Conservation (phyloP, 30 jellyfish, hydroid and myxozoan species). For the Aurelia sp. region DNA sequence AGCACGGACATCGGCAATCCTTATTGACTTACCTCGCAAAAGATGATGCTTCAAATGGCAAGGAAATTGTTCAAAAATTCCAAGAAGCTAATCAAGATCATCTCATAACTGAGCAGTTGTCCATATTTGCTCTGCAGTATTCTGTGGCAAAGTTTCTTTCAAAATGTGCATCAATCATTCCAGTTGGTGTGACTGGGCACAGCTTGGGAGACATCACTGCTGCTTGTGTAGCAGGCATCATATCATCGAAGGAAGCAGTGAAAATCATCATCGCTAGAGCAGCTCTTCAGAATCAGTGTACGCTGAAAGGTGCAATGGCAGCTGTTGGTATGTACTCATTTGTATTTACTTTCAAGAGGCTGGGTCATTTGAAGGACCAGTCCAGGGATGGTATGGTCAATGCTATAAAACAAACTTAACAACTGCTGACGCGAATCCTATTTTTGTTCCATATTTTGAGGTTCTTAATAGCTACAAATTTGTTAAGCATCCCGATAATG, state of each 20-base stretch:
- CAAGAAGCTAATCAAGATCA: constrained; percentile 13
- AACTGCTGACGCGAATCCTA: too few relatives aligned
- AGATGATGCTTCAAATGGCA: neutral
- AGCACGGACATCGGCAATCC: constrained; percentile 58
- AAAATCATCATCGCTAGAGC: constrained; percentile 74
- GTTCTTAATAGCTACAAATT: too few relatives aligned
- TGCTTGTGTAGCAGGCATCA: constrained; percentile 65
- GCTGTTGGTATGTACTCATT: constrained; percentile 45
- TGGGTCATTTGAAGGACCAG: too few relatives aligned
- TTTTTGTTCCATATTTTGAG: too few relatives aligned
- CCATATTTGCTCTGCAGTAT: constrained; percentile 68
- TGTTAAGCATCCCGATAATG: too few relatives aligned
- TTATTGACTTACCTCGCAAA: constrained; percentile 36
- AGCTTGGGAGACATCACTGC: constrained; percentile 82
- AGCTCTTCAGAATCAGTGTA: constrained; percentile 55
- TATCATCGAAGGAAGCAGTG: constrained; percentile 61
- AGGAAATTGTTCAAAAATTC: too few relatives aligned
- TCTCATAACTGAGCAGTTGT: constrained; percentile 62
- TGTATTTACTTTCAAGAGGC: neutral
- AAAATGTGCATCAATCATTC: constrained; percentile 42
- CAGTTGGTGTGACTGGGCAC: constrained; percentile 73
- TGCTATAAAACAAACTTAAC: too few relatives aligned
- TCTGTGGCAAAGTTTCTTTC: constrained; percentile 59
- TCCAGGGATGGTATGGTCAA: too few relatives aligned
- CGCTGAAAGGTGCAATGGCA: constrained; percentile 72